Base-by-base conservation (phyloP, 1,140 invertebrate genomes). In the Idris sp. region DNA sequence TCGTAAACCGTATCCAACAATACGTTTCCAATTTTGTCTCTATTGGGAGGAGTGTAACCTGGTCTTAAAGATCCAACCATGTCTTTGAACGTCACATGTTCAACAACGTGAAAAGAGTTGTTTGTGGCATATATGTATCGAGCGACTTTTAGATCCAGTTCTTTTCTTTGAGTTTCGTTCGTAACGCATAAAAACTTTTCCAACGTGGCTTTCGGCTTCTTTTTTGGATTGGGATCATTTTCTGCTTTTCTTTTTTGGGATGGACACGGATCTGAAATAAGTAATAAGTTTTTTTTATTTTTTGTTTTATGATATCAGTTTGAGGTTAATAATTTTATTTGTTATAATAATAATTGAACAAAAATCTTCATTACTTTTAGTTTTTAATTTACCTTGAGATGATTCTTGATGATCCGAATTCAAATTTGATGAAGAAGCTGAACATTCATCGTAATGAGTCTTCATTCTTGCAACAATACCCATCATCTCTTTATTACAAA, bases 61-160 rank as follows among this genome's bases (percentile, higher is more conserved):
- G 38, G 38, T 41, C 15, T 36, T 4, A 53, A 15, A 4, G 16
- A 14, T 5, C 11, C 16, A 7, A 53, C 28, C 6, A 53, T 18
- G 38, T 53, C 40, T 19, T 26, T 9, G 28, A 53, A 53, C 11
- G 38, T 22, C 0, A 15, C 33, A 28, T 53, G 35, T 28, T 53
- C 46, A 1, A 51, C 46, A 9, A 2, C 5, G 22, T 15, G 4
- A 36, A 51, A 22, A 19, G 46, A 31, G 16, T 15, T 22, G 18
- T 51, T 51, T 13, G 30, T 35, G 3, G 46, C 46, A 25, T 35
- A 51, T 13, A 51, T 49, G 13, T 35, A 49, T n/a, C 44, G 44
- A 9, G 44, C 44, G 3, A 33, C 28, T 31, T 49, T 14, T 6
- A 19, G 10, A 15, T 49, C 28, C 19, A 31, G 8, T 11, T 33